Percentiles rank a stretch among this genome's conserved stretches.
phyloP scores from a whole-genome alignment of 2,113 vertebrate genomes.

The Raphicerus campestris region DNA sequence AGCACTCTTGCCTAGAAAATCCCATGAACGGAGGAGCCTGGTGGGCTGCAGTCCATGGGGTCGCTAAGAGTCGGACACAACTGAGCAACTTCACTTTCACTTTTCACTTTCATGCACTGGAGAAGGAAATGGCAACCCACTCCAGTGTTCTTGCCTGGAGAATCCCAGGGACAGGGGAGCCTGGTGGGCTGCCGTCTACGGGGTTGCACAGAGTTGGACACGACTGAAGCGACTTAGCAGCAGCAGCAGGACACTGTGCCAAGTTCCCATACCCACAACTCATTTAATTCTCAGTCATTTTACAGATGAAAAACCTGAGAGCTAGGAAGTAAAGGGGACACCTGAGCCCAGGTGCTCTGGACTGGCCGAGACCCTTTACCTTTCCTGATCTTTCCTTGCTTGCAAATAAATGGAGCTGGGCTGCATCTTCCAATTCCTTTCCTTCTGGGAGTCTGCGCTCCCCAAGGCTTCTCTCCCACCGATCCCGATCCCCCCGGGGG shows the following conservation, averaged over 20 bases:
- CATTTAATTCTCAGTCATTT: neutral
- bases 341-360: neutral
- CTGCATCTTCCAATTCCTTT: neutral
- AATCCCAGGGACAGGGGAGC: neutral
- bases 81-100: neutral
- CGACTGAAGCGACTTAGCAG: neutral
- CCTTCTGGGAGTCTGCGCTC: neutral
- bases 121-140: neutral
- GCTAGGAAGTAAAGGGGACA: neutral
- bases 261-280: neutral
- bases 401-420: neutral
- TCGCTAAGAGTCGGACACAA: fast-evolving
- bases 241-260: neutral
- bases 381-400: neutral
- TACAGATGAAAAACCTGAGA: neutral
- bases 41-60: neutral
- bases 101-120: neutral
- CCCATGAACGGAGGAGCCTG: neutral
- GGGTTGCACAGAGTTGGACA: neutral
- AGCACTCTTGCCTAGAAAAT: neutral
- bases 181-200: neutral
- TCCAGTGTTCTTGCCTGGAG: neutral
- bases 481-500: fast-evolving
- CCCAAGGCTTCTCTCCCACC: neutral
- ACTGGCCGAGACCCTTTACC: neutral